phyloP scores from a whole-genome alignment of 2,888 invertebrate genomes.

The Pycnomerus fuliginosus region DNA sequence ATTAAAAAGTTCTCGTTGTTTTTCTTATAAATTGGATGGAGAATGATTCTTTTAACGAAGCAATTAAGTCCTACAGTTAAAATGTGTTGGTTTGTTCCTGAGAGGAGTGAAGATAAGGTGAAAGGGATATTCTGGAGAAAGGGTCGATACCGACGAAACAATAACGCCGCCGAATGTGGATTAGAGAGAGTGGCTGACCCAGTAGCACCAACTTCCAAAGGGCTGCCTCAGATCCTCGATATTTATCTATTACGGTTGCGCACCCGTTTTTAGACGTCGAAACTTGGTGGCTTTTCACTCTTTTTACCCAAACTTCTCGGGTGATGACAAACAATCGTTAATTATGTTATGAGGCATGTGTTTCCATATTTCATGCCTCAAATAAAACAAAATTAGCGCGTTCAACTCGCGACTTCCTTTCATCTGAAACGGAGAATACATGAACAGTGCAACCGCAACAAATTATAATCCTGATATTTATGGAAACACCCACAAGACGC shows the following conservation, averaged over 20 bases:
- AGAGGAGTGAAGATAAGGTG: conserved; percentile 11
- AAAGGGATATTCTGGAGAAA: conserved; percentile 10
- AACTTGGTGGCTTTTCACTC: too few species aligned
- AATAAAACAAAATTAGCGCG: not conserved
- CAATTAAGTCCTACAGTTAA: conserved; percentile 29
- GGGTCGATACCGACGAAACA: conserved; percentile 30
- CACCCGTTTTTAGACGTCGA: conserved; percentile 10
- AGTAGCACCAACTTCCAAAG: conserved; percentile 9
- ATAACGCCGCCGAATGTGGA: conserved; percentile 31
- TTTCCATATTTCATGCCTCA: too few species aligned
- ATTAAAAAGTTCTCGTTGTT: conserved; percentile 28
- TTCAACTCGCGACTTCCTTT: not conserved
- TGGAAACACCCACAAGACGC: too few species aligned
- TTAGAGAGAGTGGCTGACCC: conserved; percentile 25
- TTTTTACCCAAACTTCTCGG: too few species aligned
- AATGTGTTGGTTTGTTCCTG: conserved; percentile 25
- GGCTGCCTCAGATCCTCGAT: conserved; percentile 21
- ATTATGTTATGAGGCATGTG: too few species aligned
- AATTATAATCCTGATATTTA: not conserved
- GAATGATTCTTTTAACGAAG: conserved; percentile 31
- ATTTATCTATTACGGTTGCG: conserved; percentile 28
- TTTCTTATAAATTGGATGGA: conserved; percentile 24
- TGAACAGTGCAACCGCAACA: not conserved
- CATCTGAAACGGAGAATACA: not conserved
- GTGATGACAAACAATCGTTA: conserved; percentile 1